phyloP scores from a whole-genome alignment of 2,888 invertebrate species.

The Dicyrtoma fusca region DNA sequence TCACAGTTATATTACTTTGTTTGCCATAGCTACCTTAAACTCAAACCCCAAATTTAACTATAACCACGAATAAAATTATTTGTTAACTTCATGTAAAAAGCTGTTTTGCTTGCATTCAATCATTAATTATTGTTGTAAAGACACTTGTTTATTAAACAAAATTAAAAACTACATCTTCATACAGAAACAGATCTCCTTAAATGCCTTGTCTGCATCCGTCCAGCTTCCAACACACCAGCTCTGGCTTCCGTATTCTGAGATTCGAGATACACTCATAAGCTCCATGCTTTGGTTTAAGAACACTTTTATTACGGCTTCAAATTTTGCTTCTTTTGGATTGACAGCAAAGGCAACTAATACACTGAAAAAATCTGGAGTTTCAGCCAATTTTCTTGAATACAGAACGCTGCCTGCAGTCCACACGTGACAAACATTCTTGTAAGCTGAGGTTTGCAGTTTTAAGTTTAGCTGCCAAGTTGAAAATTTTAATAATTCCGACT shows the following conservation, averaged over 20 bases:
- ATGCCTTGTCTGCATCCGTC: conserved; percentile 28
- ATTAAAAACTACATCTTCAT: too few relatives aligned
- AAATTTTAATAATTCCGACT: conserved; percentile 17
- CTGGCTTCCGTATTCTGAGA: conserved; percentile 27
- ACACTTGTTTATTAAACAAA: too few relatives aligned
- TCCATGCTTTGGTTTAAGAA: neutral
- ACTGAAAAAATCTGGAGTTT: neutral
- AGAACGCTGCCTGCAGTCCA: neutral
- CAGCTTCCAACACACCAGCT: conserved; percentile 18
- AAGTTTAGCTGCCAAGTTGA: neutral
- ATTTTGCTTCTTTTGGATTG: conserved; percentile 15
- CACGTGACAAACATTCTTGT: neutral
- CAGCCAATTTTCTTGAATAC: neutral
- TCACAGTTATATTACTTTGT: too few relatives aligned
- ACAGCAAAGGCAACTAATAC: conserved; percentile 19
- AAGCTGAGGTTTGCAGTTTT: neutral
- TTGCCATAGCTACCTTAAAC: too few relatives aligned
- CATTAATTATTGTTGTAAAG: too few relatives aligned
- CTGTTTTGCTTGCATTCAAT: too few relatives aligned
- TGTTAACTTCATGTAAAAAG: too few relatives aligned
- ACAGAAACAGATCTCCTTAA: conserved; percentile 33
- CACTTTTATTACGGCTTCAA: conserved; percentile 23
- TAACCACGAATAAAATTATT: too few relatives aligned
- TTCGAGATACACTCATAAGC: conserved; percentile 5
- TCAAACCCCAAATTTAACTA: too few relatives aligned